Conservation (phyloP, 2,797 vertebrate genomes). For the Hipposideros larvatus region DNA sequence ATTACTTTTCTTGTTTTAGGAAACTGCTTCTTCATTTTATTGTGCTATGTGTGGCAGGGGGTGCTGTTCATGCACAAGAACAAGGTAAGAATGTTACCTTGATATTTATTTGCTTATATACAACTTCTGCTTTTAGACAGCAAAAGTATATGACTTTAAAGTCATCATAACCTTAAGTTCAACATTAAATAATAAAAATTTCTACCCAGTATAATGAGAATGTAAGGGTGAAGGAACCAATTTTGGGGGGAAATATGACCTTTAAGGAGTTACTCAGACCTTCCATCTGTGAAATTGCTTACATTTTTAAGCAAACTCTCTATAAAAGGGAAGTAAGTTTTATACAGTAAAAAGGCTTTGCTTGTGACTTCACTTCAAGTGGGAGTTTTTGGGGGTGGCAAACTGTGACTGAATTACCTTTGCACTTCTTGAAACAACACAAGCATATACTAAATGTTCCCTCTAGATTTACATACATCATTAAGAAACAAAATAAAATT, state of each 20-base stretch:
- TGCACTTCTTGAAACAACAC: conserved; percentile 86
- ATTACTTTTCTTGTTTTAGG: conserved; percentile 87
- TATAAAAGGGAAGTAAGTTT: conserved; percentile 88
- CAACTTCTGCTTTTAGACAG: conserved; percentile 11
- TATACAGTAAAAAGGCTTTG: conserved; percentile 87
- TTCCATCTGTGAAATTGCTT: conserved; percentile 89
- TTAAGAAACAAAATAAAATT: conserved; percentile 81
- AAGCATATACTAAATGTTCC: conserved; percentile 81
- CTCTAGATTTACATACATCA: conserved; percentile 80
- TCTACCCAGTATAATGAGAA: conserved; percentile 74
- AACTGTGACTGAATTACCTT: conserved; percentile 87
- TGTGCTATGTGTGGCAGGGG: conserved; percentile 93
- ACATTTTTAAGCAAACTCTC: conserved; percentile 88
- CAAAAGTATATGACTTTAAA: conserved; percentile 49
- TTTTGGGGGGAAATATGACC: conserved; percentile 87
- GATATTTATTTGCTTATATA: neutral
- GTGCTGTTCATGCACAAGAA: conserved; percentile 91
- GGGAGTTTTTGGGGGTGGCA: conserved; percentile 89
- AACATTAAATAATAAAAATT: conserved; percentile 73
- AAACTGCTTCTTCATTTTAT: conserved; percentile 94
- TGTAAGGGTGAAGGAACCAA: conserved; percentile 79
- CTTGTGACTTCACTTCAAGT: conserved; percentile 89
- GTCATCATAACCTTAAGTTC: conserved; percentile 64
- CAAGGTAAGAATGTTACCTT: conserved; percentile 87
- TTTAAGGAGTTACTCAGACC: conserved; percentile 87